phyloP scores from a whole-genome alignment of 30 jellyfish, hydroid and myxozoan genomes.

The Sanderia malayensis region DNA sequence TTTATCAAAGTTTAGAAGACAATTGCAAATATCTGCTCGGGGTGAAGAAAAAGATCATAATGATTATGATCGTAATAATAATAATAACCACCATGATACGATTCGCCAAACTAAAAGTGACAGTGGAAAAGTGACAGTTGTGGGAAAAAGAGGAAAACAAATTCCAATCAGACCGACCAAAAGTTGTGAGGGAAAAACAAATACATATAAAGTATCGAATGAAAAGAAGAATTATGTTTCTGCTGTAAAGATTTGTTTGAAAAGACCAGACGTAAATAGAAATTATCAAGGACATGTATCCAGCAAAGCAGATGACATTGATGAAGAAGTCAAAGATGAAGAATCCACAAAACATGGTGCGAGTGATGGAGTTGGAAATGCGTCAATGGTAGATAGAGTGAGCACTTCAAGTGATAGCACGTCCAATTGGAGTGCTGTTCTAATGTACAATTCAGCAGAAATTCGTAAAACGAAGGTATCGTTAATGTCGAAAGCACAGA shows the following conservation, averaged over 20 bases:
- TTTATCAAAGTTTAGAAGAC: slow-evolving; percentile 42
- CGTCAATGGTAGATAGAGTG: neutral
- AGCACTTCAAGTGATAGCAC: neutral
- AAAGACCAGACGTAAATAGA: neutral
- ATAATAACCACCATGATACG: slow-evolving; percentile 13
- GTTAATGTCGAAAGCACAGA: no score
- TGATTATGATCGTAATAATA: neutral
- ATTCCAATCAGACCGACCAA: slow-evolving; percentile 42
- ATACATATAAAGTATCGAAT: neutral
- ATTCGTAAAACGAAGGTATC: no score
- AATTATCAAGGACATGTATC: no score
- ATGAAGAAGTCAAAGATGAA: no score
- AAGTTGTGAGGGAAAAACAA: slow-evolving; percentile 23
- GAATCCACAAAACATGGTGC: neutral
- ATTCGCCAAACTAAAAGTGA: slow-evolving; percentile 72
- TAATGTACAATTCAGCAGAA: neutral
- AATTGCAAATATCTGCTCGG: slow-evolving; percentile 15
- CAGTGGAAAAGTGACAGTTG: slow-evolving; percentile 35
- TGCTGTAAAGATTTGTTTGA: neutral
- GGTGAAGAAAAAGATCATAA: neutral
- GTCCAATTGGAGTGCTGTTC: neutral
- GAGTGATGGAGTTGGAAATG: neutral
- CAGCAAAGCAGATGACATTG: no score
- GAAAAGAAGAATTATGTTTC: slow-evolving; percentile 4
- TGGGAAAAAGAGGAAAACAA: slow-evolving; percentile 44